Evolutionary conservation across 2,113 vertebrate species (phyloP).

Genomic region (Riparia riparia): DNA sequence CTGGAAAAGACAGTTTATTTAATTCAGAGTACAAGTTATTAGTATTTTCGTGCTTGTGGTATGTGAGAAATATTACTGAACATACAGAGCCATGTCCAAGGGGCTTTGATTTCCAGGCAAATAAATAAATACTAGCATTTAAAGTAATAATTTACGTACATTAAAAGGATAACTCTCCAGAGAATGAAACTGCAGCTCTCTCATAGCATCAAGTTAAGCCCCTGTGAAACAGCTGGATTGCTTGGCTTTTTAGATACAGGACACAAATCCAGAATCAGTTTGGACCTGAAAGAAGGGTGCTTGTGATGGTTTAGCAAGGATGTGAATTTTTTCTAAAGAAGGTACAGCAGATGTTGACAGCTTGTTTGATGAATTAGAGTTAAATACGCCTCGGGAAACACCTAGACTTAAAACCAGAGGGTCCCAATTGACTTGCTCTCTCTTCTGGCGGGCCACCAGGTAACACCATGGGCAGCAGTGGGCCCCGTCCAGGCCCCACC

Average conservation of each 20-base stretch:
- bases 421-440: no score
- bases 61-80: not conserved
- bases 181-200: not conserved
- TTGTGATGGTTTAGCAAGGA: no score
- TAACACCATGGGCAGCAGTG: no score
- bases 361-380: no score
- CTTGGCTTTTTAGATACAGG: no score
- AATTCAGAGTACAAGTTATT: not conserved
- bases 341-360: no score
- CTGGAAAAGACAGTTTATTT: not conserved
- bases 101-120: not conserved
- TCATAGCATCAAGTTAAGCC: not conserved
- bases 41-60: not conserved
- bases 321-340: no score
- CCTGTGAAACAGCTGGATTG: not conserved
- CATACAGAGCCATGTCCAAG: rapidly evolving
- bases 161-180: not conserved
- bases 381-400: no score
- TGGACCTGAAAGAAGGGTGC: not conserved
- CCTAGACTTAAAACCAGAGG: no score
- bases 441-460: no score
- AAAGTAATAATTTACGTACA: not conserved
- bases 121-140: not conserved
- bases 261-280: not conserved
- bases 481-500: no score